Evolutionary conservation across 2,797 vertebrate genomes (phyloP).

Genomic region (Ctenochaetus hawaiiensis): DNA sequence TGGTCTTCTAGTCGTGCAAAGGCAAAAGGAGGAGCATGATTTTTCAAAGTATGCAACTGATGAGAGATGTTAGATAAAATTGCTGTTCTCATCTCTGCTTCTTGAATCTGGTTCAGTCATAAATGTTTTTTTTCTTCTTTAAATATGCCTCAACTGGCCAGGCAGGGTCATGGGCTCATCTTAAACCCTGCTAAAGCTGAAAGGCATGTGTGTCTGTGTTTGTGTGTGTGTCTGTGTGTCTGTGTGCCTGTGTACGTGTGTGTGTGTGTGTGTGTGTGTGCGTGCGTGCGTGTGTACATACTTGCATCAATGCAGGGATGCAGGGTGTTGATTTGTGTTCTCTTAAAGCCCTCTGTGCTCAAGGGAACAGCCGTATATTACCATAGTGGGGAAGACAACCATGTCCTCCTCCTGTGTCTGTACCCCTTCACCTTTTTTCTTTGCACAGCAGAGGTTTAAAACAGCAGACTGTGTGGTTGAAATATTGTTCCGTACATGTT

Average conservation of each 20-base stretch:
- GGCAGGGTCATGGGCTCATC: slow-evolving; percentile 10
- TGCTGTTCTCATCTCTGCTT: slow-evolving; percentile 1
- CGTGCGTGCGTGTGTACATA: slow-evolving; percentile 17
- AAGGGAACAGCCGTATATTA: slow-evolving; percentile 71
- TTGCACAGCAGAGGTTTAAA: slow-evolving; percentile 27
- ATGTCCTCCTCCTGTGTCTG: slow-evolving; percentile 58
- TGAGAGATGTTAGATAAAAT: slow-evolving; percentile 7
- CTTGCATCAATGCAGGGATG: slow-evolving; percentile 29
- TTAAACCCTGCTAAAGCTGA: slow-evolving; percentile 8
- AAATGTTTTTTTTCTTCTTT: slow-evolving; percentile 13
- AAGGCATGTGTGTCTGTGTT: slow-evolving; percentile 22
- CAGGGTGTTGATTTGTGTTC: slow-evolving; percentile 72
- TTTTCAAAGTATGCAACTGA: slow-evolving; percentile 11
- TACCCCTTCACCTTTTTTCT: slow-evolving; percentile 26
- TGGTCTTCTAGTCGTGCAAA: slow-evolving; percentile 8
- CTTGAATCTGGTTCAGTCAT: background rate
- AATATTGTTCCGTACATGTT: slow-evolving; percentile 36
- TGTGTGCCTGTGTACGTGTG: background rate
- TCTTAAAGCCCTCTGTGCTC: slow-evolving; percentile 49
- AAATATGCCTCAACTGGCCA: background rate
- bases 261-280: background rate
- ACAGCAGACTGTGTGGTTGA: slow-evolving; percentile 40
- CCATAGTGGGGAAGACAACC: slow-evolving; percentile 59
- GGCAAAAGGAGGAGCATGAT: background rate
- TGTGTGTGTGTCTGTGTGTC: slow-evolving; percentile 34